Percentiles rank a stretch among this genome's conserved stretches.
phyloP scores from a whole-genome alignment of 2,113 vertebrate genomes.

The Colaptes auratus region DNA sequence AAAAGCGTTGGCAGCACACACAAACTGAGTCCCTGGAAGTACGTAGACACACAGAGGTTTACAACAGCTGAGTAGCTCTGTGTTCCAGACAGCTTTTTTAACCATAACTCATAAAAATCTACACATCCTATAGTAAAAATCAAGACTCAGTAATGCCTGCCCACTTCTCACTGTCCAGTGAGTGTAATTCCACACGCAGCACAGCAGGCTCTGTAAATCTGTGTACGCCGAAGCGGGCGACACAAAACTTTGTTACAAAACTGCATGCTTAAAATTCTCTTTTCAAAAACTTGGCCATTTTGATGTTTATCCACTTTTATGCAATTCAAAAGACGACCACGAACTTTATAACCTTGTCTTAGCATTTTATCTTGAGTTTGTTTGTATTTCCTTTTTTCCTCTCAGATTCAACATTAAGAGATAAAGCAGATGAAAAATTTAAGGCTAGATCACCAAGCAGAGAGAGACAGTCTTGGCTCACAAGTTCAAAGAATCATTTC shows the following conservation, averaged over 20 bases:
- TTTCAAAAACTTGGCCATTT: background rate
- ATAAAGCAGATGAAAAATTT: background rate
- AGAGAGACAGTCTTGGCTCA: background rate
- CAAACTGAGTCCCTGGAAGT: background rate
- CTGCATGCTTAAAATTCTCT: background rate
- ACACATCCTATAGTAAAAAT: background rate
- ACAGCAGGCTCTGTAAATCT: background rate
- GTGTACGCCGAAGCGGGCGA: rapidly evolving
- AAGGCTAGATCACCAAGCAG: background rate
- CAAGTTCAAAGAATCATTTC: background rate
- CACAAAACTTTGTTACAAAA: background rate
- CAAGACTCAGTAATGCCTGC: background rate
- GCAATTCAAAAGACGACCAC: background rate
- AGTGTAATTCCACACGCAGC: background rate
- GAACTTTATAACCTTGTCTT: background rate
- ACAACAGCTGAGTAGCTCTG: background rate
- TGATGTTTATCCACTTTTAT: background rate
- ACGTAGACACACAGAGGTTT: background rate
- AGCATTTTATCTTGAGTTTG: background rate
- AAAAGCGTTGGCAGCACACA: background rate
- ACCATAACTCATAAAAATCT: background rate
- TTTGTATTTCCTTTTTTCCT: background rate
- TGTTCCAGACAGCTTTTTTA: background rate
- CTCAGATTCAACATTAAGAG: background rate
- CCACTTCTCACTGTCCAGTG: background rate